Conservation (phyloP, 1,140 invertebrate genomes). For the Drosophila rufa region DNA sequence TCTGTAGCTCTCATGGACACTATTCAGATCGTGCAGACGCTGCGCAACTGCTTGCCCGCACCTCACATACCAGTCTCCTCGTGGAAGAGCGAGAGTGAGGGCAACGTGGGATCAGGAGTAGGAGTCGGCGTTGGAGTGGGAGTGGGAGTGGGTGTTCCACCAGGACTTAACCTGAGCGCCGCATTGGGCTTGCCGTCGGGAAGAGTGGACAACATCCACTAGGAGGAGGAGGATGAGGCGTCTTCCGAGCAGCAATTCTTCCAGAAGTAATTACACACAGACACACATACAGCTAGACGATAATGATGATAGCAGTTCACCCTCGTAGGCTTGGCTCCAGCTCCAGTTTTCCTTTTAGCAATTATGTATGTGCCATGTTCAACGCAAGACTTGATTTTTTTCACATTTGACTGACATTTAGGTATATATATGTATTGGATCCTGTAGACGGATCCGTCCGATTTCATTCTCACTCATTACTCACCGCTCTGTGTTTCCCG, state of each 20-base stretch:
- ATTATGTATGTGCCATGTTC: slow-evolving; percentile 76
- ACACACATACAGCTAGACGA: slow-evolving; percentile 33
- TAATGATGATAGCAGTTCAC: slow-evolving; percentile 49
- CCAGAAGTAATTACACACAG: slow-evolving; percentile 51
- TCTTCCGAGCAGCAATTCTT: slow-evolving; percentile 8
- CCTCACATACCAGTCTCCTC: slow-evolving; percentile 94
- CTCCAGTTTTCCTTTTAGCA: slow-evolving; percentile 68
- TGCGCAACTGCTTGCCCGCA: slow-evolving; percentile 92
- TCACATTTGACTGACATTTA: slow-evolving; percentile 70
- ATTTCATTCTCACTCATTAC: slow-evolving; percentile 20
- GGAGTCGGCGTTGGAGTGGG: slow-evolving; percentile 52
- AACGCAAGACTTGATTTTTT: slow-evolving; percentile 78
- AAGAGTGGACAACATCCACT: slow-evolving; percentile 68
- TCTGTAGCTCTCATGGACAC: slow-evolving; percentile 92
- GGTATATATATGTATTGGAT: slow-evolving; percentile 34
- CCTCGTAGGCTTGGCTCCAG: slow-evolving; percentile 67
- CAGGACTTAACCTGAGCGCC: slow-evolving; percentile 54
- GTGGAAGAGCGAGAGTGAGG: slow-evolving; percentile 91
- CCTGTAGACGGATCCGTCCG: slow-evolving; percentile 17
- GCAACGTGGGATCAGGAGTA: slow-evolving; percentile 51
- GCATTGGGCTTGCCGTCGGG: slow-evolving; percentile 58
- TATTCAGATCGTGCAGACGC: slow-evolving; percentile 93
- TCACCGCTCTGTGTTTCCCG: slow-evolving; percentile 26
- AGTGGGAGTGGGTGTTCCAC: slow-evolving; percentile 54
- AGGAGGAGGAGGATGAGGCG: slow-evolving; percentile 6